phyloP scores from a whole-genome alignment of 2,888 invertebrate species.

The Agrochola circellaris region DNA sequence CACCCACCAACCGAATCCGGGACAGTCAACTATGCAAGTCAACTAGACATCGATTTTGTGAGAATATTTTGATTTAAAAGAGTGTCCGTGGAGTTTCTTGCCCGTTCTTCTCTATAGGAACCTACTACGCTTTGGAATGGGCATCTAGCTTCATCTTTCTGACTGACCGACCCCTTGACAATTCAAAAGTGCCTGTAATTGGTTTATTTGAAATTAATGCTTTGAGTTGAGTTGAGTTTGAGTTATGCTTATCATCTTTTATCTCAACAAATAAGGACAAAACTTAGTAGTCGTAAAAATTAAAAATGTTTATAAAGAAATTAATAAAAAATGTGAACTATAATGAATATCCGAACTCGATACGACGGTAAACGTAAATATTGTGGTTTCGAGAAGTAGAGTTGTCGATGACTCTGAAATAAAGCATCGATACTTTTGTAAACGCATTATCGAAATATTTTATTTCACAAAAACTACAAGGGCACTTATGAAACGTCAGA shows the following conservation, averaged over 20 bases:
- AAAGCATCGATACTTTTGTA: not conserved
- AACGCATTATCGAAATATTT: not conserved
- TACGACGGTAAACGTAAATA: slow-evolving; percentile 68
- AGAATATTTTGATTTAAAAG: too few species aligned
- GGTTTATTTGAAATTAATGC: too few species aligned
- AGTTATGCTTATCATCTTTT: slow-evolving; percentile 11
- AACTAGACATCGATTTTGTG: too few species aligned
- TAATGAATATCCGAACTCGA: slow-evolving; percentile 48
- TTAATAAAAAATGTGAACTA: slow-evolving; percentile 62
- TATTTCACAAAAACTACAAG: too few species aligned
- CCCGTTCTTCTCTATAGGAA: too few species aligned
- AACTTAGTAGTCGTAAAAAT: slow-evolving; percentile 39
- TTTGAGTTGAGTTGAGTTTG: too few species aligned
- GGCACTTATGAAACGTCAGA: too few species aligned
- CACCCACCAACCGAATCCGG: not conserved
- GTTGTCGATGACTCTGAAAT: slow-evolving; percentile 25
- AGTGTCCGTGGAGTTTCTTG: too few species aligned
- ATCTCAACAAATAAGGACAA: slow-evolving; percentile 37
- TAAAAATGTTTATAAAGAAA: slow-evolving; percentile 60
- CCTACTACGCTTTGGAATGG: too few species aligned
- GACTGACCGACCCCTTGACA: too few species aligned
- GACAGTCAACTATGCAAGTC: not conserved
- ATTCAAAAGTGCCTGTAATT: too few species aligned
- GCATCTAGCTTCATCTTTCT: too few species aligned
- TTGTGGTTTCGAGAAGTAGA: slow-evolving; percentile 66